A percentile compares a stretch with the other conserved stretches of the same genome.
These are phyloP conservation scores for Protodeltote pygarga DNA, from an alignment of 2,888 invertebrate species.

Conservation along the genomic window DNA sequence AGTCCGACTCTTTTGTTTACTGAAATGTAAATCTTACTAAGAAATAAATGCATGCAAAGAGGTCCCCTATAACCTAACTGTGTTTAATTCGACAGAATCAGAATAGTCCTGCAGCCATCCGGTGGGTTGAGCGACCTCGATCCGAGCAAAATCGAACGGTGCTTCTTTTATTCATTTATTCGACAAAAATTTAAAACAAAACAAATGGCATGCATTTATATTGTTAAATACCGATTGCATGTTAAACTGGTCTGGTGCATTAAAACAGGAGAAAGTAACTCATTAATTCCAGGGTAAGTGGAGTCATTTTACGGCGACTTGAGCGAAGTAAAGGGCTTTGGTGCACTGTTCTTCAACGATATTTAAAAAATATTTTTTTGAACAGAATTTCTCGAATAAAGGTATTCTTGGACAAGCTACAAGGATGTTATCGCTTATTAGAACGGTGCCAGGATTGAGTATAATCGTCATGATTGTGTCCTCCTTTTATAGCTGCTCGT, in stretches of 20 bases:
- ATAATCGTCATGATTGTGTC: slow-evolving; percentile 37
- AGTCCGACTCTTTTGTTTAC: no score
- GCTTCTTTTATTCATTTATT: slow-evolving; percentile 53
- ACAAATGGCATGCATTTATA: slow-evolving; percentile 22
- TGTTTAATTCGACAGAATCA: slow-evolving; percentile 38
- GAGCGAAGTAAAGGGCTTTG: no score
- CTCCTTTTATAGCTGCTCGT: slow-evolving; percentile 26
- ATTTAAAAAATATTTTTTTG: not conserved
- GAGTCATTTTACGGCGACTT: slow-evolving; percentile 18
- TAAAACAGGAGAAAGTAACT: slow-evolving; percentile 38
- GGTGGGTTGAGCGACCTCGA: slow-evolving; percentile 56
- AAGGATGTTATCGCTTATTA: slow-evolving; percentile 11
- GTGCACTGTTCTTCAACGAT: no score
- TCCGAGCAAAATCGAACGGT: slow-evolving; percentile 42
- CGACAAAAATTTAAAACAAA: slow-evolving; percentile 46
- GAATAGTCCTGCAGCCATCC: slow-evolving; percentile 43
- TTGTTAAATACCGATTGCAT: slow-evolving; percentile 46
- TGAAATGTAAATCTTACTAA: no score
- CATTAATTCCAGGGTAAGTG: slow-evolving; percentile 21
- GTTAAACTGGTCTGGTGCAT: slow-evolving; percentile 38
- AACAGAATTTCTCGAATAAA: not conserved
- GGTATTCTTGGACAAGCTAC: not conserved
- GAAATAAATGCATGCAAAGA: slow-evolving; percentile 9
- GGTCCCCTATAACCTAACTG: slow-evolving; percentile 16
- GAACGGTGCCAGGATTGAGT: slow-evolving; percentile 4